phyloP scores from a whole-genome alignment of 1,140 invertebrate genomes.

The Ips typographus region DNA sequence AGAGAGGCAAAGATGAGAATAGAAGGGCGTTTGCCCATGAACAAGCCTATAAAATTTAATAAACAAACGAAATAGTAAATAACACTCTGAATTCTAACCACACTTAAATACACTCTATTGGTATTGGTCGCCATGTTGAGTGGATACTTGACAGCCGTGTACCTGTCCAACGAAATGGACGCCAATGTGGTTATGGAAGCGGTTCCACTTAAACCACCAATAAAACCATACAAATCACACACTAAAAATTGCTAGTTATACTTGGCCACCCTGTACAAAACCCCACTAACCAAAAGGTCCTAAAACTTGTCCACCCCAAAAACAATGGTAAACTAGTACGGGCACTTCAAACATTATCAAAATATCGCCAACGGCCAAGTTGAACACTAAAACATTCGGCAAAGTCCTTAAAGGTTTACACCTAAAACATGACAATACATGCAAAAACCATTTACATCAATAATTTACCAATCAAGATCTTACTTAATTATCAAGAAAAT shows the following conservation, averaged over 20 bases:
- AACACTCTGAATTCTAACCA: neutral
- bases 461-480: slow-evolving; percentile 33
- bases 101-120: neutral
- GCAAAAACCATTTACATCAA: no score
- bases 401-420: slow-evolving; percentile 70
- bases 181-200: slow-evolving; percentile 70
- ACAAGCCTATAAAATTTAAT: slow-evolving; percentile 37
- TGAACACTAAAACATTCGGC: slow-evolving; percentile 74
- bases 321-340: slow-evolving; percentile 71
- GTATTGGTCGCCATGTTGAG: slow-evolving; percentile 64
- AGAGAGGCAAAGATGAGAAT: slow-evolving; percentile 67
- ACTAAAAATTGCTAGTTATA: slow-evolving; percentile 55
- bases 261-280: neutral
- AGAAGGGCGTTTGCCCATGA: slow-evolving; percentile 72
- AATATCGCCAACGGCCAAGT: slow-evolving; percentile 75
- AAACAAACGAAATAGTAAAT: neutral
- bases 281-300: slow-evolving; percentile 63
- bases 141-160: slow-evolving; percentile 71
- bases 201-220: slow-evolving; percentile 71
- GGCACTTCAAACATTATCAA: slow-evolving; percentile 69
- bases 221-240: slow-evolving; percentile 69
- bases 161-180: slow-evolving; percentile 70
- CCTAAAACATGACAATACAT: slow-evolving; percentile 53
- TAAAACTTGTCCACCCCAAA: slow-evolving; percentile 65
- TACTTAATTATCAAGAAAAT: slow-evolving; percentile 67